Conservation (phyloP, 1,140 invertebrate genomes). For the Orius insidiosus region DNA sequence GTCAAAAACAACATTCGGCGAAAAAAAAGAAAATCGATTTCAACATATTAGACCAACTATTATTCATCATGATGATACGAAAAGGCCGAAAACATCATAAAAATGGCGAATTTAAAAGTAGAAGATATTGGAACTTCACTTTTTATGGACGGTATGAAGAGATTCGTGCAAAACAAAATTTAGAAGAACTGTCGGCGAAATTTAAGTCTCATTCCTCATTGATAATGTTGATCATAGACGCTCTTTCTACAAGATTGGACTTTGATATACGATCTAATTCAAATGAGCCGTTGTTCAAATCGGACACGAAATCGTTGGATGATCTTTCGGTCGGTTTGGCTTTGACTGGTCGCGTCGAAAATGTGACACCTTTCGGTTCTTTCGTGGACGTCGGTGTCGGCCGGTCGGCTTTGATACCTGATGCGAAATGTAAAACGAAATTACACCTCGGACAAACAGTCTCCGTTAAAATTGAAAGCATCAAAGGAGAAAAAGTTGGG, state of each 20-base stretch:
- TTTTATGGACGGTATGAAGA: slow-evolving; percentile 28
- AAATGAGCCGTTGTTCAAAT: slow-evolving; percentile 44
- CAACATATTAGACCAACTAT: slow-evolving; percentile 76
- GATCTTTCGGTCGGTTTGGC: slow-evolving; percentile 29
- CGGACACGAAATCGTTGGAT: no score
- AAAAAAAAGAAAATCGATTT: no score
- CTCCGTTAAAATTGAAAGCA: no score
- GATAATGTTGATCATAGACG: slow-evolving; percentile 34
- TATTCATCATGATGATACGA: slow-evolving; percentile 84
- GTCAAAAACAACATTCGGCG: no score
- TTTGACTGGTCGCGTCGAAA: slow-evolving; percentile 44
- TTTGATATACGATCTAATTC: slow-evolving; percentile 47
- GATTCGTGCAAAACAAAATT: neutral
- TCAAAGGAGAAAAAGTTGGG: no score
- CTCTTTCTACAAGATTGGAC: slow-evolving; percentile 37
- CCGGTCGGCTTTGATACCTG: no score
- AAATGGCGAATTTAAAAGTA: slow-evolving; percentile 22
- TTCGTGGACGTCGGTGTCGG: slow-evolving; percentile 79
- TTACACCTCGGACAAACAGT: no score
- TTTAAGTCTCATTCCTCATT: slow-evolving; percentile 21
- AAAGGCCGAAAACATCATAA: slow-evolving; percentile 34
- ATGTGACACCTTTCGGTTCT: slow-evolving; percentile 73
- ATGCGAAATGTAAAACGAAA: no score
- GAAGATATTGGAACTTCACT: slow-evolving; percentile 27
- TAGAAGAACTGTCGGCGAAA: slow-evolving; percentile 29